A percentile compares a stretch with the other conserved stretches of the same genome.
Conservation (phyloP, 2,888 invertebrate genomes). For the Pterostichus madidus region DNA sequence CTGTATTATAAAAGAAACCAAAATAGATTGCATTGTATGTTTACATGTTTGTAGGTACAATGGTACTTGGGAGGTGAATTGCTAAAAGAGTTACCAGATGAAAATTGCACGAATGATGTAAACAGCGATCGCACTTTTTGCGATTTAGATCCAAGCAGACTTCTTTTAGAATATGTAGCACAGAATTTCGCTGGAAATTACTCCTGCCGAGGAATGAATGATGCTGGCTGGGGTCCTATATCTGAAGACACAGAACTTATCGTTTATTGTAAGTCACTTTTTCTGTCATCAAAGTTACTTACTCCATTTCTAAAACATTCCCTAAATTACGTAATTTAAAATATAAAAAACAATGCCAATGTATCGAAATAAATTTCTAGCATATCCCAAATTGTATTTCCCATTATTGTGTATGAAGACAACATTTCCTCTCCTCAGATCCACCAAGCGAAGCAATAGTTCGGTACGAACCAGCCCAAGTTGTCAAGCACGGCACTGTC, state of each 20-base stretch:
- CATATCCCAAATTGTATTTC: too few relatives aligned
- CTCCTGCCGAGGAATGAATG: slow-evolving; percentile 93
- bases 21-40: too few relatives aligned
- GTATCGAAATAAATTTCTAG: too few relatives aligned
- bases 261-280: slow-evolving; percentile 85
- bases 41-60: slow-evolving; percentile 76
- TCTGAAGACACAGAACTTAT: slow-evolving; percentile 88
- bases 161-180: slow-evolving; percentile 91
- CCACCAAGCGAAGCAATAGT: slow-evolving; percentile 91
- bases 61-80: slow-evolving; percentile 93
- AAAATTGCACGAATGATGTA: slow-evolving; percentile 80
- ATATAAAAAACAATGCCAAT: too few relatives aligned
- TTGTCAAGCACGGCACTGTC: slow-evolving; percentile 90
- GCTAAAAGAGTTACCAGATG: slow-evolving; percentile 91
- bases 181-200: slow-evolving; percentile 96
- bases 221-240: slow-evolving; percentile 91
- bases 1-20: too few relatives aligned
- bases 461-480: slow-evolving; percentile 85
- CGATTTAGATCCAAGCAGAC: slow-evolving; percentile 91
- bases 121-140: slow-evolving; percentile 83
- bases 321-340: too few relatives aligned
- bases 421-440: slow-evolving; percentile 78
- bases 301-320: neutral
- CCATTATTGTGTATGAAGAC: too few relatives aligned
- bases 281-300: neutral